Conservation (phyloP, 2,797 vertebrate genomes). For the Ceryle rudis region DNA sequence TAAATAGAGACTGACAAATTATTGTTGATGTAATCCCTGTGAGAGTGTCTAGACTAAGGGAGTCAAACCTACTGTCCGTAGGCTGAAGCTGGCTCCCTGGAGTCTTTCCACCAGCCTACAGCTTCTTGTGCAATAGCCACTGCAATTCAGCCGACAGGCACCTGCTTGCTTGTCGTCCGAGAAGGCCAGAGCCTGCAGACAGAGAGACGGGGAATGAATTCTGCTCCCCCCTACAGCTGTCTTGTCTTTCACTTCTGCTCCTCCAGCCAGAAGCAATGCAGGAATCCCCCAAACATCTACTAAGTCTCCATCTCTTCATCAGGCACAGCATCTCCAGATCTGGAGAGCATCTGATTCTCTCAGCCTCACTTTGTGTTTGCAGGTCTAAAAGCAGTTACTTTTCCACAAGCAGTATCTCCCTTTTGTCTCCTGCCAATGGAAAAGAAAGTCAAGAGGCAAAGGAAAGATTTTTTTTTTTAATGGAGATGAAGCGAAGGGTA, state of each 20-base stretch:
- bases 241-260: slow-evolving; percentile 16
- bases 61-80: slow-evolving; percentile 62
- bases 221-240: slow-evolving; percentile 11
- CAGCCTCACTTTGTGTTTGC: neutral
- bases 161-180: neutral
- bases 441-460: slow-evolving; percentile 23
- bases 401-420: neutral
- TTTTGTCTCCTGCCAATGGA: slow-evolving; percentile 23
- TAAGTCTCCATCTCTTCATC: neutral
- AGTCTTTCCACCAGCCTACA: slow-evolving; percentile 65
- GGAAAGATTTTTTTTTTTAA: neutral
- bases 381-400: neutral
- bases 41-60: slow-evolving; percentile 66
- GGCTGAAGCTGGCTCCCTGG: slow-evolving; percentile 61
- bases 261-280: neutral
- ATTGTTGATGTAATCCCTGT: slow-evolving; percentile 59
- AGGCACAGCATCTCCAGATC: neutral
- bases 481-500: slow-evolving; percentile 27
- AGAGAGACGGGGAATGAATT: neutral
- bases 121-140: slow-evolving; percentile 58
- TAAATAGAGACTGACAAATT: slow-evolving; percentile 64
- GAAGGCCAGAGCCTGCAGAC: neutral
- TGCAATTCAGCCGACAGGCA: slow-evolving; percentile 37
- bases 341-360: neutral
- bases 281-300: neutral